Evolutionary conservation across 2,113 vertebrate species (phyloP), one percentile per base, ranked within the genome.

Genomic region (Agapornis roseicollis): DNA sequence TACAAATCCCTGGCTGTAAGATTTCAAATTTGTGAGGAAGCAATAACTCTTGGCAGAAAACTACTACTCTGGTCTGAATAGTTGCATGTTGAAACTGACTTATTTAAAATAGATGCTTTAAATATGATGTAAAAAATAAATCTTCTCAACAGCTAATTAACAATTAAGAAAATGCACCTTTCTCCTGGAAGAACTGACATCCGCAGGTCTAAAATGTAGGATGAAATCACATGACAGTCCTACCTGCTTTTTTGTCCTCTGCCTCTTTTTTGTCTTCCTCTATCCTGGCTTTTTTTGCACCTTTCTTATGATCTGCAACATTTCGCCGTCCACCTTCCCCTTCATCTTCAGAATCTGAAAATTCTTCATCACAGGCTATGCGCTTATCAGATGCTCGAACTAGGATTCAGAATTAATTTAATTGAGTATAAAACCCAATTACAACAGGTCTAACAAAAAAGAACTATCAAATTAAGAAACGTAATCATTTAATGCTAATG

Each of bases 281-380:
- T 46, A 99, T 98, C 84, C 98, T 98, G 44, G 98, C 98, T 93
- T 99, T 98, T 93, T 99, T 99, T 3, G 97, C 97, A 90, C 98
- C 98, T 96, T 99, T 99, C 97, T 99, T 99, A 96, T 99, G 98
- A 97, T 98, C 99, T 86, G 98, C 97, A 85, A 98, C 96, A 58
- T 99, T 99, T 96, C 98, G 98, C 61, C 99, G 98, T 31, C 99
- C 98, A 60, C 99, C 99, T 96, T 99, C 99, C 14, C 99, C 99
- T 97, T 99, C 99, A 37, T 99, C 99, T 93, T 99, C 99, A 42
- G 99, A 99, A 96, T 99, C 99, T 2, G 99, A 99, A 94, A 99
- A 99, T 93, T 99, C 99, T 83, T 99, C 99, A 58, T 99, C 99
- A 55, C 99, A 99, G 58, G 99, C 99, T 96, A 99, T 99, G 94